These are phyloP conservation scores for Gastracanthus pulcherrimus DNA, from an alignment of 2,888 invertebrate species.

Conservation along the genomic window DNA sequence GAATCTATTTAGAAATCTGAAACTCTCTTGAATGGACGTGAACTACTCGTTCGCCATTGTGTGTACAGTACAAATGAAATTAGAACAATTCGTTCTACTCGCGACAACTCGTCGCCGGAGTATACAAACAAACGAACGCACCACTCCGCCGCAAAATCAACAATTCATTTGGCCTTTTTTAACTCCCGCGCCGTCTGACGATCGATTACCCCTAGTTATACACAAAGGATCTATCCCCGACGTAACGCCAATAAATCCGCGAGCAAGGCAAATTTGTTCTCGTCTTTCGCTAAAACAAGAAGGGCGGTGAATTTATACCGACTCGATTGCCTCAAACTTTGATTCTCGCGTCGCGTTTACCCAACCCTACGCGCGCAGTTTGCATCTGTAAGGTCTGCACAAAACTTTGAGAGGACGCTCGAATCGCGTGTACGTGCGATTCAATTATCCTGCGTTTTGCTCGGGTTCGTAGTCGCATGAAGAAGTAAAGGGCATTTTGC, in stretches of 20 bases:
- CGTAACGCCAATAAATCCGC: slow-evolving; percentile 8
- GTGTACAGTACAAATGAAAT: no score
- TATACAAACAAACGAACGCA: no score
- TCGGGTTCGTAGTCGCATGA: no score
- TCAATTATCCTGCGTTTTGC: slow-evolving; percentile 29
- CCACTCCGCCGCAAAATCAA: not conserved
- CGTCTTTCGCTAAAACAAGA: not conserved
- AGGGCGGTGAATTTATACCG: not conserved
- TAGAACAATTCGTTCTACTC: no score
- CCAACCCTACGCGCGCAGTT: not conserved
- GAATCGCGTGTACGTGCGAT: not conserved
- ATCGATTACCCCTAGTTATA: slow-evolving; percentile 24
- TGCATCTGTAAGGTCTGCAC: not conserved
- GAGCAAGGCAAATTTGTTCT: not conserved
- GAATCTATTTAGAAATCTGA: no score
- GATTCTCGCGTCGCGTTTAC: not conserved
- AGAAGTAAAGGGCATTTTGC: no score
- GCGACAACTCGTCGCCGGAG: no score
- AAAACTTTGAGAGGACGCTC: slow-evolving; percentile 12
- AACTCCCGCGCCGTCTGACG: not conserved
- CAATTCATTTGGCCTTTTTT: not conserved
- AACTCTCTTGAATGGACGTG: no score
- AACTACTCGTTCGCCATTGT: no score
- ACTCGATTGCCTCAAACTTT: not conserved
- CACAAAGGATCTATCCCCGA: not conserved